Evolutionary conservation across 2,888 invertebrate species (phyloP).

Genomic region (Daptonema setosum): DNA sequence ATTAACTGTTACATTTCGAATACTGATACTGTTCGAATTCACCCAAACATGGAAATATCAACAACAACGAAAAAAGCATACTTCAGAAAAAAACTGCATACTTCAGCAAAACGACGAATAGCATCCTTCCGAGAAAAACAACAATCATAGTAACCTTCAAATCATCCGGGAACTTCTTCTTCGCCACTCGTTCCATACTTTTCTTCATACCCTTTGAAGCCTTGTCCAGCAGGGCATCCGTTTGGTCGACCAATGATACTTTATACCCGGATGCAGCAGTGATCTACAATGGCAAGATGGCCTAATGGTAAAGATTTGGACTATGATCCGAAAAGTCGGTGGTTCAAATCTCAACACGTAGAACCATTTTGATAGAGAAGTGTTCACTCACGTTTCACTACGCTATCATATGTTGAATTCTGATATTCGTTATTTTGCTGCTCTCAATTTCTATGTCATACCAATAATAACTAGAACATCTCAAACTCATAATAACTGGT

Average conservation of each 20-base stretch:
- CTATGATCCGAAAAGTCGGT: too few species aligned
- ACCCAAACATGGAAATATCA: background rate
- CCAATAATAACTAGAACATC: too few species aligned
- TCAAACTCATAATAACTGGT: too few species aligned
- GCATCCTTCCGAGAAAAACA: background rate
- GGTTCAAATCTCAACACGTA: too few species aligned
- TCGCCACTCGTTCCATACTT: conserved; percentile 52
- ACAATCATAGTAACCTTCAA: conserved; percentile 16
- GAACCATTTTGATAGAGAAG: too few species aligned
- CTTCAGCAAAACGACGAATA: background rate
- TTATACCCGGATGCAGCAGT: conserved; percentile 60
- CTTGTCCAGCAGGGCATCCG: conserved; percentile 47
- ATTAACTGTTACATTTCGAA: too few species aligned
- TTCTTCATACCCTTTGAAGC: conserved; percentile 46
- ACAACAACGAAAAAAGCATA: background rate
- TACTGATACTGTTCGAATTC: too few species aligned
- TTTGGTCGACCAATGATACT: conserved; percentile 57
- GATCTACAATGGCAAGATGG: conserved; percentile 48
- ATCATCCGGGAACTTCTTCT: conserved; percentile 41
- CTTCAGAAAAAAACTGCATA: background rate
- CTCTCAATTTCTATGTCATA: too few species aligned
- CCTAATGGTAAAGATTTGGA: too few species aligned
- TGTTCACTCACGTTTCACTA: too few species aligned
- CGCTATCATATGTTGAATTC: too few species aligned
- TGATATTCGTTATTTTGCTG: too few species aligned